Conservation (phyloP, 2,888 invertebrate genomes). For the Drosophila hamatofila region DNA sequence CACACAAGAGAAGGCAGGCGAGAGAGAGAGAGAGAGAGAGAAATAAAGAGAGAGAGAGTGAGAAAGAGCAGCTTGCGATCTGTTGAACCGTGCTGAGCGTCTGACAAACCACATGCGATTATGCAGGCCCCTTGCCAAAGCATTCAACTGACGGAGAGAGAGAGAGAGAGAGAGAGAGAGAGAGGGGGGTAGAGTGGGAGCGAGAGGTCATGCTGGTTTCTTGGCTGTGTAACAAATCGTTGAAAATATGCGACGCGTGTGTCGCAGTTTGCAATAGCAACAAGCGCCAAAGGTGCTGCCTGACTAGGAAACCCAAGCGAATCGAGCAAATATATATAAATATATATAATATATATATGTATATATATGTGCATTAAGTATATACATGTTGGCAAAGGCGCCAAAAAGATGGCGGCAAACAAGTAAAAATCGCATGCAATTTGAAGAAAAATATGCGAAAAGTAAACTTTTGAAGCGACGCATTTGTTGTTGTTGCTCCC, state of each 20-base stretch:
- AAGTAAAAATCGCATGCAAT: conserved; percentile 80
- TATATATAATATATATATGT: conserved; percentile 6
- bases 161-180: not conserved
- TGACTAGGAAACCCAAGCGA: conserved; percentile 10
- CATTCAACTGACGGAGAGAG: not conserved
- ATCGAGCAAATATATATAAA: conserved; percentile 4
- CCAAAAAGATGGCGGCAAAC: conserved; percentile 74
- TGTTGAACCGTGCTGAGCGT: conserved; percentile 62
- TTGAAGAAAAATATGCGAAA: conserved; percentile 79
- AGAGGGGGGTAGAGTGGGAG: not conserved
- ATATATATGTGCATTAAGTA: conserved; percentile 3
- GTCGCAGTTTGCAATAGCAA: conserved; percentile 59
- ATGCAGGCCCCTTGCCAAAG: conserved; percentile 42
- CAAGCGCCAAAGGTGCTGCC: conserved; percentile 66
- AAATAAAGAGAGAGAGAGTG: not conserved
- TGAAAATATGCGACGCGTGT: conserved; percentile 73
- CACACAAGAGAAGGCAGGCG: conserved; percentile 14
- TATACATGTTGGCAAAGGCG: conserved; percentile 55
- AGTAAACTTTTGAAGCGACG: conserved; percentile 80
- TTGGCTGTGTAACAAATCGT: conserved; percentile 65
- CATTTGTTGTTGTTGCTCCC: conserved; percentile 61
- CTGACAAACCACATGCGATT: conserved; percentile 78
- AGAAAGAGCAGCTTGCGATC: conserved; percentile 36
- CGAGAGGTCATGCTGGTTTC: conserved; percentile 14
- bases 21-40: not conserved